Evolutionary conservation across 2,113 vertebrate genomes (phyloP), one percentile per base, ranked within the genome.

Genomic region (Larimichthys polyactis): DNA sequence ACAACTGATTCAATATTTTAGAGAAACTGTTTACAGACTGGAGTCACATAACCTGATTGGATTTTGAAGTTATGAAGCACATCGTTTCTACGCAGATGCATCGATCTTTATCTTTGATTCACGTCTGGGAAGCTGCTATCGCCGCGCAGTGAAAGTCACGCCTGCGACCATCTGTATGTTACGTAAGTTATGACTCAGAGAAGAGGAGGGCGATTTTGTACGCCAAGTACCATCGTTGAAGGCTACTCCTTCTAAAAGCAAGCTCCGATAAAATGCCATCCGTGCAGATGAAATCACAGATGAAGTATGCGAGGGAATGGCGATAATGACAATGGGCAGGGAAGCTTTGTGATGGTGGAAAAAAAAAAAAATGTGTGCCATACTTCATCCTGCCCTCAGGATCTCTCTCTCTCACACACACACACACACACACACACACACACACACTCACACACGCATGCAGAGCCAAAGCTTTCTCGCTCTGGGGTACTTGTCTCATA

Each of bases 211-310:
- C 10, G 2, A 27, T 58, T 27, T 76, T 51, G 57, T 12, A 11
- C 1, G 2, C 46, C 43, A n/a, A 11, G 11, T 40, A 40, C 9
- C 36, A 8, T 2, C 7, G 7, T 2, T 40, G n/a, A 22, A 55
- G 9, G 66, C 58, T 70, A 15, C 40, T 63, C 70, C 40, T 52
- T 17, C 74, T 43, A 32, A 68, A 68, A 60, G 22, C 22, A 69
- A 76, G 66, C 64, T 70, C 51, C 54, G 75, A 24, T 71, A 43
- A 69, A 57, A 78, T 36, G 74, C 19, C 20, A 24, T 55, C 46
- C 66, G 22, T 87, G 86, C 78, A 67, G 70, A 81, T 87, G 73
- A 65, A 67, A 81, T 54, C 71, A 81, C 57, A 64, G 64, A 78
- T 82, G 79, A 88, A 75, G 55, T 32, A 5, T 78, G 71, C 49